phyloP scores from a whole-genome alignment of 2,797 vertebrate species.

The Prionace glauca region DNA sequence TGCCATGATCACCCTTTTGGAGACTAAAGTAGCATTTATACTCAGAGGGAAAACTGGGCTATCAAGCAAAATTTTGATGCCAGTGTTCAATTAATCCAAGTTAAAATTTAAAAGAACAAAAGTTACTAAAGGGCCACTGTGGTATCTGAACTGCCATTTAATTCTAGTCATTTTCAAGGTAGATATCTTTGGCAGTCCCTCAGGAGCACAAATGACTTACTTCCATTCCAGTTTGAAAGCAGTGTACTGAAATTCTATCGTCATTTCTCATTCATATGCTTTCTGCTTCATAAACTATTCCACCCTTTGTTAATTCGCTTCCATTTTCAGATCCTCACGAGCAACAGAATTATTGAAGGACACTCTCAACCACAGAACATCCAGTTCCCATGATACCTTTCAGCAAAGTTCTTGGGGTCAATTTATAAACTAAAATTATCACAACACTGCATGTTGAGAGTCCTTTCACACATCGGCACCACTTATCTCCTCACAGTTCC shows the following conservation, averaged over 20 bases:
- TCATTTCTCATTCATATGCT: neutral
- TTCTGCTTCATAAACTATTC: neutral
- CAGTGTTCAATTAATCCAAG: neutral
- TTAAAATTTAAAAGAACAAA: neutral
- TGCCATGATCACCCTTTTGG: neutral
- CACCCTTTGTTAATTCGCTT: neutral
- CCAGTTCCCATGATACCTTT: constrained; percentile 15
- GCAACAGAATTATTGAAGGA: neutral
- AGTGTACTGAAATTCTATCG: neutral
- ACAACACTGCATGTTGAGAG: neutral
- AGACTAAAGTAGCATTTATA: neutral
- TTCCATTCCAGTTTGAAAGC: too few species aligned
- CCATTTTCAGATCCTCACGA: neutral
- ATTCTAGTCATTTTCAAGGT: neutral
- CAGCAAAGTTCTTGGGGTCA: constrained; percentile 26
- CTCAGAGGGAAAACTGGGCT: too few species aligned
- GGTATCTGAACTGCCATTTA: neutral
- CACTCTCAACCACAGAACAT: neutral
- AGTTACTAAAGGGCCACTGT: neutral
- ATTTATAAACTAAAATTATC: constrained; percentile 29
- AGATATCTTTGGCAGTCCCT: neutral
- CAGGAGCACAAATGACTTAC: too few species aligned
- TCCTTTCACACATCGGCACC: constrained; percentile 1
- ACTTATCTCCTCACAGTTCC: constrained; percentile 25
- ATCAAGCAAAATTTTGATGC: neutral